Percentiles rank a stretch among this genome's conserved stretches.
Conservation (phyloP, 2,797 vertebrate genomes). For the Crenichthys baileyi region DNA sequence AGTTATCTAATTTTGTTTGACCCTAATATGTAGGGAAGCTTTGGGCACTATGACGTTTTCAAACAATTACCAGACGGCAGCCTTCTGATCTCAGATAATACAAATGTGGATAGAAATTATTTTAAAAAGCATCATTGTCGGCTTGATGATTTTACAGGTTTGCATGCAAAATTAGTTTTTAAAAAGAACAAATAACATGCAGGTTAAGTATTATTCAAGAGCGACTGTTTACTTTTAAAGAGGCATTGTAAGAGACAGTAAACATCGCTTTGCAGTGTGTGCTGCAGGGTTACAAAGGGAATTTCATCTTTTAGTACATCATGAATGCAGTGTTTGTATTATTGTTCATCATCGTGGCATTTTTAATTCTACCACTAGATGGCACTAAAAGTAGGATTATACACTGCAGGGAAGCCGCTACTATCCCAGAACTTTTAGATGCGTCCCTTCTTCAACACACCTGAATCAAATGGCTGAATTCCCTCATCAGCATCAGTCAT, state of each 20-base stretch:
- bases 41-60: too few species aligned
- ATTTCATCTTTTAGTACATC: background rate
- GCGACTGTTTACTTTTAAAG: background rate
- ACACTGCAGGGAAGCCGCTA: too few species aligned
- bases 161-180: background rate
- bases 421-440: too few species aligned
- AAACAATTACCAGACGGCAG: too few species aligned
- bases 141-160: background rate
- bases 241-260: background rate
- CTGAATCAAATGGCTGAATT: too few species aligned
- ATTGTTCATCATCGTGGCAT: background rate
- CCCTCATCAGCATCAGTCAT: too few species aligned
- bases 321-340: too few species aligned
- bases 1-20: background rate
- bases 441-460: too few species aligned
- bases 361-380: constrained; percentile 15
- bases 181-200: background rate
- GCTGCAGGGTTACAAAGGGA: background rate
- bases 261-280: background rate
- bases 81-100: too few species aligned
- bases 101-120: background rate
- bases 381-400: background rate
- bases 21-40: background rate
- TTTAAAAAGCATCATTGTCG: background rate
- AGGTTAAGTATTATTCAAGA: background rate